phyloP scores from a whole-genome alignment of 2,113 vertebrate genomes.

The Aptenodytes forsteri region DNA sequence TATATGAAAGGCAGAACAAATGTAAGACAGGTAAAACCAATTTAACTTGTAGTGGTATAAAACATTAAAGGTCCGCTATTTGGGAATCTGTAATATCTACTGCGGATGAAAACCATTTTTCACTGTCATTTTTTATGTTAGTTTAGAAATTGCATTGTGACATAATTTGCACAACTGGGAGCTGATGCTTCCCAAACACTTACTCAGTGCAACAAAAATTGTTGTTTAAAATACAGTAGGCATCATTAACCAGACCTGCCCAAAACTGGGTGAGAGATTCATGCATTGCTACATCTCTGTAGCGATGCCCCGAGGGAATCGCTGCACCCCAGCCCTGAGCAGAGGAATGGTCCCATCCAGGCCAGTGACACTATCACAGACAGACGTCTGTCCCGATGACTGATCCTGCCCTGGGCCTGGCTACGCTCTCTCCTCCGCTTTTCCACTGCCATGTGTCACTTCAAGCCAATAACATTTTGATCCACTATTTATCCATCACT shows the following conservation, averaged over 20 bases:
- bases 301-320: accelerated
- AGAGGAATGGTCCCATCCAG: not conserved
- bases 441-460: not conserved
- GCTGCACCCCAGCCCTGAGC: accelerated
- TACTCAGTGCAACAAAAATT: not conserved
- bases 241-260: not conserved
- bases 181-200: not conserved
- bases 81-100: not conserved
- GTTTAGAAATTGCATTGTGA: not conserved
- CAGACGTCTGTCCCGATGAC: accelerated
- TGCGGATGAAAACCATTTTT: not conserved
- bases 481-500: not conserved
- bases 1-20: not conserved
- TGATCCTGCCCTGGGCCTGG: not conserved
- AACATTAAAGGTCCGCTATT: not conserved
- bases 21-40: not conserved
- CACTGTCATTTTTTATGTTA: not conserved
- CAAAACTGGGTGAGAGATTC: not conserved
- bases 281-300: not conserved
- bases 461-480: not conserved
- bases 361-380: not conserved
- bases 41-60: not conserved
- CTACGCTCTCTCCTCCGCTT: not conserved
- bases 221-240: not conserved
- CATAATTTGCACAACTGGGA: not conserved